Percentiles rank a stretch among this genome's conserved stretches.
Conservation (phyloP, 2,888 invertebrate species). For the Morpho achilles region DNA sequence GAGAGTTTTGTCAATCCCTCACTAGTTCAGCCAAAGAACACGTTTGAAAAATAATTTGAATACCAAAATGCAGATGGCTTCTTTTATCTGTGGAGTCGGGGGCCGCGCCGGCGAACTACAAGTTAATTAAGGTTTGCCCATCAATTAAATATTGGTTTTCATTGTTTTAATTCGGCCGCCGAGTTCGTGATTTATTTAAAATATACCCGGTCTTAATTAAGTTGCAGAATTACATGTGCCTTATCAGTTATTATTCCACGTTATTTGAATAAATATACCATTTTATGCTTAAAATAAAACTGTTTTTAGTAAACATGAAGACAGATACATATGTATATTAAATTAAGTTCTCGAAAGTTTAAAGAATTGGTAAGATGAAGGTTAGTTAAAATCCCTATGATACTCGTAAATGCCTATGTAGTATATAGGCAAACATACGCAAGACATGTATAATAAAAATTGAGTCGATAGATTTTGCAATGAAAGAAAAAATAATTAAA, state of each 20-base stretch:
- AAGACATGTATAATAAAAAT: no score
- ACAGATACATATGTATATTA: no score
- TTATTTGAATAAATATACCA: slow-evolving; percentile 10
- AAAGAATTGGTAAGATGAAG: no score
- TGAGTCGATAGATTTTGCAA: no score
- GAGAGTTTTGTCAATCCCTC: slow-evolving; percentile 48
- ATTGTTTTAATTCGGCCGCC: slow-evolving; percentile 69
- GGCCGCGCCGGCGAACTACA: slow-evolving; percentile 64
- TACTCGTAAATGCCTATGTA: no score
- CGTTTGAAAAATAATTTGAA: slow-evolving; percentile 78
- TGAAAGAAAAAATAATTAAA: no score
- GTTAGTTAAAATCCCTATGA: no score
- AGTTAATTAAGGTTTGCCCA: slow-evolving; percentile 78
- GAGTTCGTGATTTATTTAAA: slow-evolving; percentile 57
- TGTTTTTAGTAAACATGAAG: no score
- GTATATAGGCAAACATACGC: no score
- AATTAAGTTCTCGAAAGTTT: no score
- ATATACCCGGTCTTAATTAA: slow-evolving; percentile 53
- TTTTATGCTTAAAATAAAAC: background rate
- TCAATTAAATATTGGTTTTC: slow-evolving; percentile 76
- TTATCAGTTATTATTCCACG: slow-evolving; percentile 3
- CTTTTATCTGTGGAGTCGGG: slow-evolving; percentile 66
- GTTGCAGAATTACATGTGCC: slow-evolving; percentile 24
- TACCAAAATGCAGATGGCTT: slow-evolving; percentile 78
- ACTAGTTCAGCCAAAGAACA: slow-evolving; percentile 61